Conservation (phyloP, 2,113 vertebrate genomes). For the Planiliza haematocheilus region DNA sequence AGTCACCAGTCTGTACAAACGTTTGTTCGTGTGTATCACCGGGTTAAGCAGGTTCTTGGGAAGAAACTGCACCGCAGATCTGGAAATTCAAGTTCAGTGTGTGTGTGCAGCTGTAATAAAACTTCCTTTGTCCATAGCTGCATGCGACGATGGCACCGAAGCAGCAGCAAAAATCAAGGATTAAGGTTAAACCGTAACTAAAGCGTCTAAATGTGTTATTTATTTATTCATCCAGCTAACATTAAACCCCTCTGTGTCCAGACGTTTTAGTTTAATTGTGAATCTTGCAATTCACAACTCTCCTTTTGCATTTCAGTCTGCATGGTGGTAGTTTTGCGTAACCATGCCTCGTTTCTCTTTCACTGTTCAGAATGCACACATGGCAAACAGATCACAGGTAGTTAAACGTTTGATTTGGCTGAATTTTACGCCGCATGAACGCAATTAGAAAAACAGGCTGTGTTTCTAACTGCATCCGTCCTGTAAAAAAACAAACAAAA, state of each 20-base stretch:
- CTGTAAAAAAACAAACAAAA: too few relatives aligned
- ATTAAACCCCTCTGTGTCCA: too few relatives aligned
- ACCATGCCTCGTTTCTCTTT: not conserved
- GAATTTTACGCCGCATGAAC: not conserved
- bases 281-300: too few relatives aligned
- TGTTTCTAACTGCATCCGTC: not conserved
- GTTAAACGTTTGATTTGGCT: not conserved
- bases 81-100: conserved; percentile 47
- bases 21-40: conserved; percentile 20
- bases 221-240: too few relatives aligned
- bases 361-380: not conserved
- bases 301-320: conserved; percentile 15
- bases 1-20: too few relatives aligned
- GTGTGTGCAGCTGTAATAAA: conserved; percentile 11
- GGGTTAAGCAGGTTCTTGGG: conserved; percentile 5
- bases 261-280: too few relatives aligned
- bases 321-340: not conserved
- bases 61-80: conserved; percentile 10
- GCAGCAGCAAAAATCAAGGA: too few relatives aligned
- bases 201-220: too few relatives aligned
- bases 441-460: too few relatives aligned
- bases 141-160: too few relatives aligned
- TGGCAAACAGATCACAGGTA: not conserved
- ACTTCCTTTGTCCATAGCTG: not conserved
- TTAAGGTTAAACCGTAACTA: too few relatives aligned